These are phyloP conservation scores for Mus spicilegus DNA, from an alignment of 2,113 vertebrate species.

Conservation along the genomic window DNA sequence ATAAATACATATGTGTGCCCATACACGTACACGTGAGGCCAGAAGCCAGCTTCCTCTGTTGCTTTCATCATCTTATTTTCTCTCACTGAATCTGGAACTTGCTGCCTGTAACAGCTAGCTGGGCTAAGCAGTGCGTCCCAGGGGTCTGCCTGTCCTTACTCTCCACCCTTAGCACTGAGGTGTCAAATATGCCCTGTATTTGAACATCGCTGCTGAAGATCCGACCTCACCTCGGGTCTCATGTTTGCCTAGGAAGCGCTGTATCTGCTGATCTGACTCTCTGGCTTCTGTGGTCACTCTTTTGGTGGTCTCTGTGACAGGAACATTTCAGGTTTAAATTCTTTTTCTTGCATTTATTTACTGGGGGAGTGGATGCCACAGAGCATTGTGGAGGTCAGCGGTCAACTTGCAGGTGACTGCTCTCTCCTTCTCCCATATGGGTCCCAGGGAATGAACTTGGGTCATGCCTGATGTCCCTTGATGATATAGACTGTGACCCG, in stretches of 20 bases:
- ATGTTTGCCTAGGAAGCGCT: neutral
- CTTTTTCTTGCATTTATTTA: neutral
- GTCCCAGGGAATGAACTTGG: neutral
- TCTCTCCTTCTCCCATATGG: neutral
- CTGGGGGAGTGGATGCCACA: neutral
- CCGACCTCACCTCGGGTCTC: neutral
- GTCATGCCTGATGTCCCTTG: neutral
- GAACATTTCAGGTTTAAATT: neutral
- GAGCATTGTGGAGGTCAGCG: neutral
- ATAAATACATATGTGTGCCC: neutral
- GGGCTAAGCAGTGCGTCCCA: neutral
- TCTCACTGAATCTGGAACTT: neutral
- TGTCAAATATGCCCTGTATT: neutral
- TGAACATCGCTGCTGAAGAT: neutral
- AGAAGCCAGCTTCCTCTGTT: neutral
- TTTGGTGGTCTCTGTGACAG: neutral
- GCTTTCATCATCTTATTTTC: neutral
- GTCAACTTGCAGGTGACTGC: neutral
- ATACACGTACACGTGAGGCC: neutral
- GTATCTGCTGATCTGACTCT: neutral
- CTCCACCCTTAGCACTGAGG: neutral
- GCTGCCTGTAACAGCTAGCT: neutral
- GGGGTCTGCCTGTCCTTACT: neutral
- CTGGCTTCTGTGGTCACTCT: neutral
- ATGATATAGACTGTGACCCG: neutral